phyloP scores from a whole-genome alignment of 2,797 vertebrate genomes.

The Eremophila alpestris region DNA sequence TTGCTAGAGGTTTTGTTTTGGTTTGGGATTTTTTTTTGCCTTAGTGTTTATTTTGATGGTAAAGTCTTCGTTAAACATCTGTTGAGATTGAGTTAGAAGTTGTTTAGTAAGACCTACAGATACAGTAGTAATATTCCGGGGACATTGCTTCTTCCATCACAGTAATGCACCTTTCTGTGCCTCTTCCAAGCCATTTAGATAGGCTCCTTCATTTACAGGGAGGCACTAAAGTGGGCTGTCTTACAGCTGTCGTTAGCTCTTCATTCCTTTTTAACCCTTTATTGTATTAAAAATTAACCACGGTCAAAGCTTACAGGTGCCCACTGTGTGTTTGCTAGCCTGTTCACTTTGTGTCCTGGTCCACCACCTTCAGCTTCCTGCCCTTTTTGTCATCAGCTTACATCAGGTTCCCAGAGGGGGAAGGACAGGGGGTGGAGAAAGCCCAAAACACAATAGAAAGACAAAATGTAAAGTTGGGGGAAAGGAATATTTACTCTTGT shows the following conservation, averaged over 20 bases:
- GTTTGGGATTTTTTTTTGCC: background rate
- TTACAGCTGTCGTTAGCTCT: background rate
- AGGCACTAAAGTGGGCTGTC: background rate
- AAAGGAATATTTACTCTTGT: background rate
- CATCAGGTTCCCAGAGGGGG: background rate
- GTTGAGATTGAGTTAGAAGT: background rate
- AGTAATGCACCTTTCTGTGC: background rate
- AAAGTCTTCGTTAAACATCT: background rate
- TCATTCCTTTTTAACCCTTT: background rate
- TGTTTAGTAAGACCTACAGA: background rate
- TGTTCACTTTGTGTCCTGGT: background rate
- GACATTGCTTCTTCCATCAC: background rate
- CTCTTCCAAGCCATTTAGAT: background rate
- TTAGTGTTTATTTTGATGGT: background rate
- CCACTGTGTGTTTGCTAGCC: background rate
- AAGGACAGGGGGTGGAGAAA: background rate
- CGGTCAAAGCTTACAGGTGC: background rate
- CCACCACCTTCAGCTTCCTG: background rate
- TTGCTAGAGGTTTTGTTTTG: background rate
- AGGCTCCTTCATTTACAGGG: background rate
- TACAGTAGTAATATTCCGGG: background rate
- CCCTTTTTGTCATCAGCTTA: background rate
- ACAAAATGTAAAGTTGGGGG: background rate
- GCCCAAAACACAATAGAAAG: background rate
- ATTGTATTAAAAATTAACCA: background rate